A percentile compares a stretch with the other conserved stretches of the same genome.
These are phyloP conservation scores for Disparrhopalites patrizii DNA, from an alignment of 2,888 invertebrate species.

Conservation along the genomic window DNA sequence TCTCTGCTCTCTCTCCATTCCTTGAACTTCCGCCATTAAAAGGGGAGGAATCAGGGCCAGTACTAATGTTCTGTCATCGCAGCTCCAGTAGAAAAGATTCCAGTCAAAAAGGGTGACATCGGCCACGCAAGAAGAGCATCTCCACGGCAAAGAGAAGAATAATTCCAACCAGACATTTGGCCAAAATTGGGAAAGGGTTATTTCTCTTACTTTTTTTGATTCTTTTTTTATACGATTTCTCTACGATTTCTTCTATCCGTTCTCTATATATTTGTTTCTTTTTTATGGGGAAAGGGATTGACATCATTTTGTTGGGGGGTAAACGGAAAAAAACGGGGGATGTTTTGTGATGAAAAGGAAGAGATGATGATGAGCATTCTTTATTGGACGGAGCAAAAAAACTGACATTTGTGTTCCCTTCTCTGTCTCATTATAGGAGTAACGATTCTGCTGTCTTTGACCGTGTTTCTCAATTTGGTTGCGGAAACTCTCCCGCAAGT, in stretches of 20 bases:
- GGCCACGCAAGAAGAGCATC: too few relatives aligned
- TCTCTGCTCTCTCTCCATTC: neutral
- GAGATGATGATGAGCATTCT: neutral
- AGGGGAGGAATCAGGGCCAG: too few relatives aligned
- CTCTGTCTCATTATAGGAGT: slow-evolving; percentile 65
- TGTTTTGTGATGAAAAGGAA: neutral
- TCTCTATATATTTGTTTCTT: neutral
- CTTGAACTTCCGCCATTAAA: slow-evolving; percentile 6
- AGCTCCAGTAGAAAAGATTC: too few relatives aligned
- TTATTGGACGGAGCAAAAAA: too few relatives aligned
- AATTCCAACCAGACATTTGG: too few relatives aligned
- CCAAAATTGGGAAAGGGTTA: neutral
- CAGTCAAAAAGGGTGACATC: too few relatives aligned
- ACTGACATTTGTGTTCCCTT: neutral
- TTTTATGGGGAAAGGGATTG: neutral
- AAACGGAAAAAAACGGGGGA: too few relatives aligned
- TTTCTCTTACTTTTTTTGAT: neutral
- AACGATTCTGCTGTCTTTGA: slow-evolving; percentile 98
- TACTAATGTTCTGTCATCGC: too few relatives aligned
- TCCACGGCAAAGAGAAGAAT: too few relatives aligned
- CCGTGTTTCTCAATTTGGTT: slow-evolving; percentile 98
- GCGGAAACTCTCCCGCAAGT: slow-evolving; percentile 87
- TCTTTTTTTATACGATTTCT: neutral
- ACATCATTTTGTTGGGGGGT: neutral
- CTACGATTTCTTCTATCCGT: neutral